Evolutionary conservation across 2,888 invertebrate genomes (phyloP).

Genomic region (Acanthacorydalis orientalis): DNA sequence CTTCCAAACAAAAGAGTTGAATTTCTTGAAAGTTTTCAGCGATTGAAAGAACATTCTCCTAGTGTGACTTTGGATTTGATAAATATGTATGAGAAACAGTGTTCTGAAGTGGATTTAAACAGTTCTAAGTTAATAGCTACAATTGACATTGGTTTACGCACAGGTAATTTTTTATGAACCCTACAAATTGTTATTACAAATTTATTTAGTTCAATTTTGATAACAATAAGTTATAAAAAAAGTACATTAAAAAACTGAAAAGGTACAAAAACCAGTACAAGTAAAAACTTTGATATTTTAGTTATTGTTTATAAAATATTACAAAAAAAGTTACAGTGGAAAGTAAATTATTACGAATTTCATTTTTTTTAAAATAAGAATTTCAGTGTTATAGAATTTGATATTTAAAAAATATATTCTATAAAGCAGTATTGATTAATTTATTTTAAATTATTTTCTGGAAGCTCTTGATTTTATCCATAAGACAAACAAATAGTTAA

Average conservation of each 20-base stretch:
- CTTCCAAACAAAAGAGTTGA: constrained; percentile 48
- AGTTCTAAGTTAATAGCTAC: constrained; percentile 12
- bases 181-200: not conserved
- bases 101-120: constrained; percentile 13
- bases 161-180: constrained; percentile 10
- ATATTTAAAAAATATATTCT: too few species aligned
- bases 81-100: constrained; percentile 18
- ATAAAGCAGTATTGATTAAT: too few species aligned
- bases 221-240: not conserved
- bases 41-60: constrained; percentile 22
- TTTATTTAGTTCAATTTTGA: not conserved
- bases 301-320: too few species aligned
- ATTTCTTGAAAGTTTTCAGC: constrained; percentile 57
- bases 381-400: too few species aligned
- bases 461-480: too few species aligned
- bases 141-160: constrained; percentile 18
- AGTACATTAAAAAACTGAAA: too few species aligned
- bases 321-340: too few species aligned
- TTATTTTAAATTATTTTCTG: too few species aligned
- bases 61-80: constrained; percentile 18
- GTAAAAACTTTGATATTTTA: too few species aligned
- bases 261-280: too few species aligned
- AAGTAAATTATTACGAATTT: not conserved
- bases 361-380: not conserved
- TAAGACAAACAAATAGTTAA: too few species aligned